A percentile compares a stretch with the other conserved stretches of the same genome.
phyloP scores from a whole-genome alignment of 2,888 invertebrate genomes.

The Agrotis exclamationis region DNA sequence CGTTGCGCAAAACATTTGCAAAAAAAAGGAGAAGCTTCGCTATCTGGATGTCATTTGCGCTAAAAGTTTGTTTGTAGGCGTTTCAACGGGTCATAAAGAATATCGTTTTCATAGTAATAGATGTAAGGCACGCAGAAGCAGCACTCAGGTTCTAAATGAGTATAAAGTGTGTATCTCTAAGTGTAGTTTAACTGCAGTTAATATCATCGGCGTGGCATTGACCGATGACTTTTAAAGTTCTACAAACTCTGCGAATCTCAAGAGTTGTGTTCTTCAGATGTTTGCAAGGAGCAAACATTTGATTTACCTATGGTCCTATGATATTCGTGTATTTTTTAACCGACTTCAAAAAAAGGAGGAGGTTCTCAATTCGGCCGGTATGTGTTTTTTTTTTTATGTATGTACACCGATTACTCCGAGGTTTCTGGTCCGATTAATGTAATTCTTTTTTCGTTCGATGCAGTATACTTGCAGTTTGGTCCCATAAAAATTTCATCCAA shows the following conservation, averaged over 20 bases:
- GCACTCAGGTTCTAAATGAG: slow-evolving; percentile 40
- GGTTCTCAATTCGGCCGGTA: no score
- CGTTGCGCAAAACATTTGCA: slow-evolving; percentile 42
- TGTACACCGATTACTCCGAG: no score
- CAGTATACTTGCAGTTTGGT: no score
- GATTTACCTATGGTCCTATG: no score
- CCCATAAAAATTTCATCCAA: no score
- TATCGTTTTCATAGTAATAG: slow-evolving; percentile 43
- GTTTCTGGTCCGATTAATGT: no score
- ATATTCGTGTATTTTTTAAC: background rate
- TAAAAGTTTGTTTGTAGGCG: slow-evolving; percentile 41
- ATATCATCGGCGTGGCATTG: slow-evolving; percentile 48
- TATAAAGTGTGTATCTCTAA: slow-evolving; percentile 32
- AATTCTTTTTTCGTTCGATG: no score
- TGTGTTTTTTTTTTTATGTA: no score
- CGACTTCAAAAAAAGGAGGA: no score
- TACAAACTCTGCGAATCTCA: slow-evolving; percentile 20
- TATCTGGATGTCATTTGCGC: slow-evolving; percentile 32
- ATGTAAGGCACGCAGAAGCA: slow-evolving; percentile 28
- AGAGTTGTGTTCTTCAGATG: slow-evolving; percentile 27
- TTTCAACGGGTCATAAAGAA: slow-evolving; percentile 16
- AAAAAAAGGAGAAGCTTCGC: slow-evolving; percentile 52
- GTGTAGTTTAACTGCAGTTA: slow-evolving; percentile 25
- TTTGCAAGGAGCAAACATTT: no score
- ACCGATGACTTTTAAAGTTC: slow-evolving; percentile 56